phyloP scores from a whole-genome alignment of 2,113 vertebrate genomes.

The Xiphias gladius region DNA sequence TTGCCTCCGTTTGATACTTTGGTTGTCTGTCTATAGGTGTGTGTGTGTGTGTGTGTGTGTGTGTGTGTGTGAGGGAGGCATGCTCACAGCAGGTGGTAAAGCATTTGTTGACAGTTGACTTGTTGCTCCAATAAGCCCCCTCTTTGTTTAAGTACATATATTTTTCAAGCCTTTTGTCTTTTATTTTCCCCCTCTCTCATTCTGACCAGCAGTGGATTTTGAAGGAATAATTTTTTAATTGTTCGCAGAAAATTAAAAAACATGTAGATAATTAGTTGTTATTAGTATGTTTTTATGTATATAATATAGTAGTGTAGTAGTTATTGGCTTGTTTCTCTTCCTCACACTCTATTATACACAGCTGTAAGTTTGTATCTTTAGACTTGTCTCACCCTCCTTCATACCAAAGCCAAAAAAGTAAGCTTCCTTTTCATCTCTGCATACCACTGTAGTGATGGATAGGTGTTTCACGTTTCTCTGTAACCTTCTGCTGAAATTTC shows the following conservation, averaged over 20 bases:
- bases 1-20: slow-evolving; percentile 58
- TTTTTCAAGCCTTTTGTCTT: background rate
- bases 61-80: slow-evolving; percentile 23
- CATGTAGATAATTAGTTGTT: too few relatives aligned
- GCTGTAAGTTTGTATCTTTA: slow-evolving; percentile 1
- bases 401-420: background rate
- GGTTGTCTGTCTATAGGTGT: slow-evolving; percentile 44
- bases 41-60: slow-evolving; percentile 32
- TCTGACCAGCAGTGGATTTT: background rate
- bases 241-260: background rate
- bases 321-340: slow-evolving; percentile 1
- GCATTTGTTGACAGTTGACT: slow-evolving; percentile 74
- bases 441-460: slow-evolving; percentile 52
- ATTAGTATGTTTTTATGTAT: too few relatives aligned
- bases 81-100: slow-evolving; percentile 73
- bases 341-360: background rate
- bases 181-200: background rate
- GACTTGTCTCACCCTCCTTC: slow-evolving; percentile 5
- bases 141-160: slow-evolving; percentile 39
- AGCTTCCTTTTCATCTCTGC: slow-evolving; percentile 36
- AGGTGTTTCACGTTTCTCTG: slow-evolving; percentile 38
- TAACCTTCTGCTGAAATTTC: slow-evolving; percentile 57
- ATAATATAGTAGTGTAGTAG: too few relatives aligned
- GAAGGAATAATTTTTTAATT: background rate
- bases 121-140: slow-evolving; percentile 44